phyloP scores from a whole-genome alignment of 1,140 invertebrate species.

The Calosoma granatense region DNA sequence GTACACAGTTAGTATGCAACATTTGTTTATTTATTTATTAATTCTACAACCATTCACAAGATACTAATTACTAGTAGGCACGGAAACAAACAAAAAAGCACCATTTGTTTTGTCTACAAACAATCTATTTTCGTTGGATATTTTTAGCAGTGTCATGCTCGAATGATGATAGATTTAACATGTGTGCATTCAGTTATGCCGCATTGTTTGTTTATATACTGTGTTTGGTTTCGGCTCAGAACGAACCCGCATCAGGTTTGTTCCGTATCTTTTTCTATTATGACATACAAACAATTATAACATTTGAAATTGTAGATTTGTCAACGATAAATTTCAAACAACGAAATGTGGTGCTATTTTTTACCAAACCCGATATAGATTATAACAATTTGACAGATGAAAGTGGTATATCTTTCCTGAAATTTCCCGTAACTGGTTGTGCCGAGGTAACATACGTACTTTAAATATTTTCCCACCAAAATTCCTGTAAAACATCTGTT shows the following conservation, averaged over 20 bases:
- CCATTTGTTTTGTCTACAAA: neutral
- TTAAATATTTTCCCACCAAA: neutral
- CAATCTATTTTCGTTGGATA: neutral
- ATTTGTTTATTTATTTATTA: too few relatives aligned
- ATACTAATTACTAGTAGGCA: slow-evolving; percentile 11
- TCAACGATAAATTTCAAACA: neutral
- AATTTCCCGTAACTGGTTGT: neutral
- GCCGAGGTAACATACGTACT: neutral
- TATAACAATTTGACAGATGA: neutral
- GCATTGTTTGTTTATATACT: too few relatives aligned
- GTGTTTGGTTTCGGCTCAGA: too few relatives aligned
- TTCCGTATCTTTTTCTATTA: too few relatives aligned
- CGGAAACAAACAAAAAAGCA: neutral
- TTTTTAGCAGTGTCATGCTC: too few relatives aligned
- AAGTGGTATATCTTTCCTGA: neutral
- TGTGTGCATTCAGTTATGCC: too few relatives aligned
- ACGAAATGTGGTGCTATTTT: neutral
- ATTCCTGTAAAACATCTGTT: neutral
- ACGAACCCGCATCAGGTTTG: too few relatives aligned
- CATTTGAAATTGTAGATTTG: too few relatives aligned
- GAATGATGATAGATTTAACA: too few relatives aligned
- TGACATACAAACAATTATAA: too few relatives aligned
- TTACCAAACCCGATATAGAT: neutral
- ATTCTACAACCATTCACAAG: neutral
- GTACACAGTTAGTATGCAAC: too few relatives aligned